A percentile compares a stretch with the other conserved stretches of the same genome.
These are phyloP conservation scores for Pelecanoides urinatrix DNA, from an alignment of 2,113 vertebrate genomes.

Conservation along the genomic window DNA sequence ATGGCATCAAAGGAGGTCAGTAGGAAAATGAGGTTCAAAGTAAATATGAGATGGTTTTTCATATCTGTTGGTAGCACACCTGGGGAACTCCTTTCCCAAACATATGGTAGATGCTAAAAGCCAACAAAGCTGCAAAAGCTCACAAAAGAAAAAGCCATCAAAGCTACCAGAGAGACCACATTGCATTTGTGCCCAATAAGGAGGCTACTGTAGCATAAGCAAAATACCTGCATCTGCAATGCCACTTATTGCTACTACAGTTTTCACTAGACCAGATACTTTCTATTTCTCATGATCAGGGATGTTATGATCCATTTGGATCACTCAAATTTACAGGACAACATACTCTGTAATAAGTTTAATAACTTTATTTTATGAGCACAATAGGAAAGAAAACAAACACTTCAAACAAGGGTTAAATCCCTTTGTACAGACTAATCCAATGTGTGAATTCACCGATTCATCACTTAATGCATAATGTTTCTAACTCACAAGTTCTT, in stretches of 20 bases:
- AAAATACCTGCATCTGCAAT: background rate
- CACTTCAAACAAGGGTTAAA: background rate
- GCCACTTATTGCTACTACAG: background rate
- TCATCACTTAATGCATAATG: background rate
- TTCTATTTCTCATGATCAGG: background rate
- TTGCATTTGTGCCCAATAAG: background rate
- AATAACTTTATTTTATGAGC: background rate
- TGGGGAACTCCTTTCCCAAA: background rate
- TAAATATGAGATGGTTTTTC: background rate
- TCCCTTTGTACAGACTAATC: background rate
- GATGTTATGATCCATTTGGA: background rate
- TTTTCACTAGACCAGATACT: background rate
- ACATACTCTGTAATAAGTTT: background rate
- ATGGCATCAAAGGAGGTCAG: background rate
- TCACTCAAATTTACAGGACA: background rate
- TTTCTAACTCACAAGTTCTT: background rate
- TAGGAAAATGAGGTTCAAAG: background rate
- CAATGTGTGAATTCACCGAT: background rate
- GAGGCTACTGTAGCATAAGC: background rate
- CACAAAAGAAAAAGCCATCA: background rate
- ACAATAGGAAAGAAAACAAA: background rate
- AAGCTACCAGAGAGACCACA: background rate
- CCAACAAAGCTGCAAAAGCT: background rate
- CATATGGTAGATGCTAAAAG: background rate
- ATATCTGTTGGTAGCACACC: background rate